A percentile compares a stretch with the other conserved stretches of the same genome.
These are phyloP conservation scores for Pardosa pseudoannulata DNA, from an alignment of 2,888 invertebrate species.

Conservation along the genomic window DNA sequence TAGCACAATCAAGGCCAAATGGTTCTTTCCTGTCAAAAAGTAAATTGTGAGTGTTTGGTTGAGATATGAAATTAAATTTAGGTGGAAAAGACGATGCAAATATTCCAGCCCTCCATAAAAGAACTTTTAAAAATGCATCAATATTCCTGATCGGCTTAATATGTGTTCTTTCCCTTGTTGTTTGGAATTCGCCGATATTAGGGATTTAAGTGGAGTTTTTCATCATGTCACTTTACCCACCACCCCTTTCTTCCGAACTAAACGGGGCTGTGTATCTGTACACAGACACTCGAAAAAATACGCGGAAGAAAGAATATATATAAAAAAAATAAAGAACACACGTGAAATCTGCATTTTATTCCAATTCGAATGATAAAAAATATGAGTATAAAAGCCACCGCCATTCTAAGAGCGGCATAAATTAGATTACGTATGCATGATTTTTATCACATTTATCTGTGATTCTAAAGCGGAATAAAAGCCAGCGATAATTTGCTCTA, in stretches of 20 bases:
- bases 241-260: background rate
- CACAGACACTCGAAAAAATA: background rate
- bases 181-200: conserved; percentile 32
- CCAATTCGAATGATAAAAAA: conserved; percentile 35
- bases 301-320: background rate
- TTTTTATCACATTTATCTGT: conserved; percentile 64
- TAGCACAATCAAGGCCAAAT: conserved; percentile 39
- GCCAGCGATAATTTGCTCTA: conserved; percentile 50
- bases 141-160: conserved; percentile 54
- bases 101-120: background rate
- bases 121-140: conserved; percentile 46
- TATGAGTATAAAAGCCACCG: conserved; percentile 33
- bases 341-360: conserved; percentile 43
- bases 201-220: conserved; percentile 64
- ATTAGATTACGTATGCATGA: conserved; percentile 64
- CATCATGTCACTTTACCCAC: conserved; percentile 49
- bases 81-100: background rate
- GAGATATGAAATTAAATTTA: conserved; percentile 62
- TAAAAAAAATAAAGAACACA: conserved; percentile 2
- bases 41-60: conserved; percentile 34
- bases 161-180: conserved; percentile 6
- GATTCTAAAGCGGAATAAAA: conserved; percentile 58
- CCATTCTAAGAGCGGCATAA: conserved; percentile 50
- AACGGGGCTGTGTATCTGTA: background rate
- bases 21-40: conserved; percentile 32